Base-by-base conservation (phyloP, 2,888 invertebrate species). In the Lycia hirtaria region DNA sequence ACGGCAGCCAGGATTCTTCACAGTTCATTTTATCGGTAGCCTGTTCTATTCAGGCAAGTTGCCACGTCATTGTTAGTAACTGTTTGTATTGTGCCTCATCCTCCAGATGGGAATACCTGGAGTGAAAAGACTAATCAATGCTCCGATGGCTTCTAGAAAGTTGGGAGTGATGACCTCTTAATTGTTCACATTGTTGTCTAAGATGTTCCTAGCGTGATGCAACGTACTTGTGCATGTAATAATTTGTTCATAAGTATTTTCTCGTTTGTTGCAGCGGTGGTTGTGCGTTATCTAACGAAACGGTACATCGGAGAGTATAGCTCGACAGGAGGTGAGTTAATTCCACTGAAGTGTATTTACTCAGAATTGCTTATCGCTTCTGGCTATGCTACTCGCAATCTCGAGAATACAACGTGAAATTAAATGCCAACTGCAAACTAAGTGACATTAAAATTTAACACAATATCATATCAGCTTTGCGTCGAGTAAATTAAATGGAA, bases 261-360 rank as follows among this genome's bases (percentile, higher is more conserved):
- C 32, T 44, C 32, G 76, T 82, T 87, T 92, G 87, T 95, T 95
- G 70, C 94, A 96, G 96, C 96, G 78, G 95, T 96, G 75, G 95
- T 95, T 67, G 96, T 96, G 78, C 94, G 96, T 76, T 96, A 96
- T 88, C 92, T 96, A 75, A 96, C 96, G 64, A 95, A 95, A 87
- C 93, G 96, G 73, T 96, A 96, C 84, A 96, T 96, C 77, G 96
- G 96, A 69, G 96, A 96, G 93, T 96, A 96, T 92, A 96, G 96
- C 88, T 96, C 96, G 61, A 95, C 95, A 71, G 95, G 95, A 85
- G 96, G 96, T 95, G 83, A 94, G 95, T 93, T 63, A 22, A 56
- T 57, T 45, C 12, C 19, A 28, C 19, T 38, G 41, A 55, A 48
- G 37, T 45, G 44, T 51, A 41, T 43, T 43, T 53, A 58, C 43